Percentiles rank a stretch among this genome's conserved stretches.
Evolutionary conservation across 2,888 invertebrate species (phyloP).

Genomic region (Macroteleia sp.): DNA sequence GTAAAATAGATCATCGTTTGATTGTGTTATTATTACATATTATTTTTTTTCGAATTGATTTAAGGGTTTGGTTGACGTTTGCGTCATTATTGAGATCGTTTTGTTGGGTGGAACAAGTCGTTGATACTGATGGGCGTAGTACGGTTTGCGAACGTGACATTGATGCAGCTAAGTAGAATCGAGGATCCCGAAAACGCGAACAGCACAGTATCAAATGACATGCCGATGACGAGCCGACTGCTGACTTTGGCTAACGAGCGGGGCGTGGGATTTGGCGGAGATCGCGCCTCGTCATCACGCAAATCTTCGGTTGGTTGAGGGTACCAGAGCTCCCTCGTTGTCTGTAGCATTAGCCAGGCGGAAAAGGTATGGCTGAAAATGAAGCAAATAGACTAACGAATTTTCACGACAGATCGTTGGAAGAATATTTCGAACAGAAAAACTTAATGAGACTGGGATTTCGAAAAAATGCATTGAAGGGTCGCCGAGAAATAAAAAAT

Average conservation of each 20-base stretch:
- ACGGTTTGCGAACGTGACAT: conserved; percentile 61
- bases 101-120: conserved; percentile 79
- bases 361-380: conserved; percentile 19
- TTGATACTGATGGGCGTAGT: conserved; percentile 66
- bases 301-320: conserved; percentile 39
- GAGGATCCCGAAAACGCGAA: conserved; percentile 65
- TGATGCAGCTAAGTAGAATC: conserved; percentile 61
- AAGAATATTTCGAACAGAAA: conserved; percentile 71
- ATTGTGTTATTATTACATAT: background rate
- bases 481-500: conserved; percentile 57
- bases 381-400: conserved; percentile 46
- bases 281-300: conserved; percentile 83
- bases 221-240: conserved; percentile 83
- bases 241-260: conserved; percentile 84
- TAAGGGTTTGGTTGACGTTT: background rate
- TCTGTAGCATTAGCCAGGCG: conserved; percentile 14
- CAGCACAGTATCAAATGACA: conserved; percentile 81
- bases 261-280: conserved; percentile 80
- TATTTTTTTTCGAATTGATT: conserved; percentile 5
- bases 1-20: background rate
- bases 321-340: conserved; percentile 9
- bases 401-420: conserved; percentile 59
- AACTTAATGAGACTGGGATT: conserved; percentile 71
- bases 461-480: conserved; percentile 8
- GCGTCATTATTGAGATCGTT: conserved; percentile 68